These are phyloP conservation scores for Microtus ochrogaster DNA, from an alignment of 2,113 vertebrate genomes.

Conservation along the genomic window DNA sequence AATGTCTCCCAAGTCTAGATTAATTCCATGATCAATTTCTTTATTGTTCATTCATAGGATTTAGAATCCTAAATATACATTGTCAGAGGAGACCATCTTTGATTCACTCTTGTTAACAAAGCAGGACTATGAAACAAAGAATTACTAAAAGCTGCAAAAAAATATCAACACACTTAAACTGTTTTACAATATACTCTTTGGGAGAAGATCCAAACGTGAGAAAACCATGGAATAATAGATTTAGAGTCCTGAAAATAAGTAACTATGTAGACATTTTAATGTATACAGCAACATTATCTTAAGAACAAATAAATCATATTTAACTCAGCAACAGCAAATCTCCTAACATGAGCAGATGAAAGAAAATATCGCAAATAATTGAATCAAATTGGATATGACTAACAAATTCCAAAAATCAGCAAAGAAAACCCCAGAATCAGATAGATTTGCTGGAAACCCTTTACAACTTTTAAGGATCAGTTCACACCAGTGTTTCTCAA, in stretches of 20 bases:
- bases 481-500: background rate
- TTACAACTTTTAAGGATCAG: background rate
- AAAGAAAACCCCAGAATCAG: no score
- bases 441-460: background rate
- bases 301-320: background rate
- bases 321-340: background rate
- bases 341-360: background rate
- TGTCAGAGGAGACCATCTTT: background rate
- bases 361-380: background rate
- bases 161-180: background rate
- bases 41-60: background rate
- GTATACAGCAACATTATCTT: background rate
- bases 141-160: background rate
- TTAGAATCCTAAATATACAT: background rate
- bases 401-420: background rate
- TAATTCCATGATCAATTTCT: background rate
- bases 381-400: background rate
- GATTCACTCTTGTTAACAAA: background rate
- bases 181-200: background rate
- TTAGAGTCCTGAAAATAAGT: background rate
- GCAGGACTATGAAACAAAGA: background rate
- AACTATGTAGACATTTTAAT: background rate
- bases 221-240: background rate
- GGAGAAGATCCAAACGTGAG: background rate
- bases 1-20: background rate